Conservation (phyloP, 2,113 vertebrate genomes). For the Acanthisitta chloris region DNA sequence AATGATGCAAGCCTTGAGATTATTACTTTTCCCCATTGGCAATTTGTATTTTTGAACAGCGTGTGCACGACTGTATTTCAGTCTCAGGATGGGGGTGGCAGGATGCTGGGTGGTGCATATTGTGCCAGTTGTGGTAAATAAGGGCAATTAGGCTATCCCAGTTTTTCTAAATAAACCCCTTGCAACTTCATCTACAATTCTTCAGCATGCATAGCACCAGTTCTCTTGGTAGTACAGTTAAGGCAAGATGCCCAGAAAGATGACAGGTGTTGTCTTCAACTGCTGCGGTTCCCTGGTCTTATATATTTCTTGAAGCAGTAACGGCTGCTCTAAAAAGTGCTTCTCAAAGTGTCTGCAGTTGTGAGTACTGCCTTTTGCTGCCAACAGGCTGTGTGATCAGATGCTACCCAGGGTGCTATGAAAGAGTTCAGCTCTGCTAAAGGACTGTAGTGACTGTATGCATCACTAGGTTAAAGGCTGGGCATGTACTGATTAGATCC, state of each 20-base stretch:
- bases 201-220: neutral
- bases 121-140: conserved; percentile 19
- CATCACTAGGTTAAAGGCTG: neutral
- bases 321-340: neutral
- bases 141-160: neutral
- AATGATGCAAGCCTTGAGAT: conserved; percentile 63
- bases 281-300: neutral
- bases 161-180: neutral
- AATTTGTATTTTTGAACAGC: conserved; percentile 18
- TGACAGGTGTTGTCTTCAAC: conserved; percentile 3
- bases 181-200: neutral
- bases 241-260: conserved; percentile 17
- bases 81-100: neutral
- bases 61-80: neutral
- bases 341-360: neutral
- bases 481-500: neutral
- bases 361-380: neutral
- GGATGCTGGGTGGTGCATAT: neutral
- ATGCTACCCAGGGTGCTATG: neutral
- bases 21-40: conserved; percentile 43
- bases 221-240: neutral
- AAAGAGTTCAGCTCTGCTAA: neutral
- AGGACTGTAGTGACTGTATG: neutral
- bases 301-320: neutral
- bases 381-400: neutral